Conservation (phyloP, 2,113 vertebrate genomes). For the Archilochus colubris region DNA sequence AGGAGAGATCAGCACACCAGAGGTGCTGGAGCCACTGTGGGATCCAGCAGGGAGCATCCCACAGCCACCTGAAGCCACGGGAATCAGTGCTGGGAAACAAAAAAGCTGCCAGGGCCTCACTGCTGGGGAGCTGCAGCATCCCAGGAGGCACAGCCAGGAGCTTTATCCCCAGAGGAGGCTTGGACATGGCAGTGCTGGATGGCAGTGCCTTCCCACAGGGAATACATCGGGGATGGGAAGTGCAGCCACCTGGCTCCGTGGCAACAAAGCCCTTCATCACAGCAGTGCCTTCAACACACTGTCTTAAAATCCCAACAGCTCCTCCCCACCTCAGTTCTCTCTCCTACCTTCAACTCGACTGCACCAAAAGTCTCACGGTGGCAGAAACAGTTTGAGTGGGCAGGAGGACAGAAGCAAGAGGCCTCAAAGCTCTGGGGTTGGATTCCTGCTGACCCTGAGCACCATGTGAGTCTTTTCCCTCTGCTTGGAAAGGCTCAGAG, state of each 20-base stretch:
- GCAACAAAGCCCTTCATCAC: conserved; percentile 50
- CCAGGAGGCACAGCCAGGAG: background rate
- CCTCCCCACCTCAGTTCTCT: accelerated
- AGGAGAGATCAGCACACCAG: background rate
- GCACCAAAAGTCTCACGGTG: background rate
- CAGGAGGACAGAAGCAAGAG: background rate
- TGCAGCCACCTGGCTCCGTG: accelerated
- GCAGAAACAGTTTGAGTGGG: background rate
- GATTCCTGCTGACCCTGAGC: accelerated
- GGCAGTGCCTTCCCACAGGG: background rate
- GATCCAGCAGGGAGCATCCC: background rate
- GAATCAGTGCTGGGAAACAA: background rate
- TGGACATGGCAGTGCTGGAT: background rate
- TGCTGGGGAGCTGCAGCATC: background rate
- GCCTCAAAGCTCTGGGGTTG: background rate
- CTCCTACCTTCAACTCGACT: background rate
- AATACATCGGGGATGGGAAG: background rate
- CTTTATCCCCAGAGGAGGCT: background rate
- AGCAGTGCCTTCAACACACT: conserved; percentile 67
- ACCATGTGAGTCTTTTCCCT: accelerated
- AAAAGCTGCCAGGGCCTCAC: accelerated
- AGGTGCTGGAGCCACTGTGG: background rate
- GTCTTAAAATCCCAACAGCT: conserved; percentile 51
- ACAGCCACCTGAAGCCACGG: background rate
- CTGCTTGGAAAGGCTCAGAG: background rate